Evolutionary conservation across 2,113 vertebrate genomes (phyloP), one percentile per base, ranked within the genome.

Genomic region (Osmerus eperlanus): DNA sequence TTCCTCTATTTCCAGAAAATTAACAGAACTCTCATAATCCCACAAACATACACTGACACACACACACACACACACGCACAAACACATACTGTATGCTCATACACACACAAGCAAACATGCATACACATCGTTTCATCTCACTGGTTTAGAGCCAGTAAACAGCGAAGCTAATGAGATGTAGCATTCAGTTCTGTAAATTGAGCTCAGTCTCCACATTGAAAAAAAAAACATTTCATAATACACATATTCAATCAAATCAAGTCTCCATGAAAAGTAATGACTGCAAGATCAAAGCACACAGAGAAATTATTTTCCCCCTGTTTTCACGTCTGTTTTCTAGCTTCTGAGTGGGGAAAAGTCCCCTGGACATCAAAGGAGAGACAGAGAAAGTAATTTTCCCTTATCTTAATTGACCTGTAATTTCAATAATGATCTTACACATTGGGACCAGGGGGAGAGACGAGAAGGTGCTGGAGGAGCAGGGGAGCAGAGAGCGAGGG

Each of bases 341-440:
- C 78, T 78, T 83, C 68, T 75, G 82, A 79, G 79, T 77, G 75
- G 78, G 83, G 83, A 88, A 90, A 91, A 89, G 82, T 80, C 76
- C 89, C 89, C 87, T 60, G 65, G 66, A 92, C 91, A 86, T 93
- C 91, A 93, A 93, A 92, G 90, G 28, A 77, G 68, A 85, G 87
- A 89, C 85, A 79, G 90, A 90, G 90, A 92, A 92, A 92, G 92
- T 92, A 67, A 92, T 91, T 92, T 90, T 75, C 84, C 68, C 89
- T 93, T 92, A 93, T 93, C 92, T 93, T 91, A 92, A 92, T 92
- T 90, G 90, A 86, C 82, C 84, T 82, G 84, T 88, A 92, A 92
- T 93, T 92, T 90, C 75, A 90, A 90, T 92, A 92, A 93, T 92
- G 89, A 89, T 76, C 88, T 90, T 91, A 91, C 90, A 92, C 91